These are phyloP conservation scores for Verasper variegatus DNA, from an alignment of 2,113 vertebrate species.

Conservation along the genomic window DNA sequence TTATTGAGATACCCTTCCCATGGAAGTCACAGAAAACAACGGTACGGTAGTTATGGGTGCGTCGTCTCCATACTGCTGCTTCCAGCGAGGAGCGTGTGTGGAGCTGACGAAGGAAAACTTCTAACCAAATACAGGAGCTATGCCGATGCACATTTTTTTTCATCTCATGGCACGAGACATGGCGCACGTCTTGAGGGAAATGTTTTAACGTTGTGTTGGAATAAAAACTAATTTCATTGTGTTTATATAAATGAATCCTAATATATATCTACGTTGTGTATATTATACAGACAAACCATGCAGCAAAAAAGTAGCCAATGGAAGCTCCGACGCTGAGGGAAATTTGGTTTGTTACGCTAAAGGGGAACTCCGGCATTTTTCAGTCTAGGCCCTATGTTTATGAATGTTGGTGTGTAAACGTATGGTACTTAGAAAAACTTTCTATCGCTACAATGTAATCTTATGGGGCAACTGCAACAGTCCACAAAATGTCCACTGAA, in stretches of 20 bases:
- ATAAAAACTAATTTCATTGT: conserved; percentile 56
- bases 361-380: background rate
- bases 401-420: background rate
- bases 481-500: too few species aligned
- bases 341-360: conserved; percentile 40
- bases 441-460: too few species aligned
- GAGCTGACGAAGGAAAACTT: conserved; percentile 44
- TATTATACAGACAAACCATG: conserved; percentile 62
- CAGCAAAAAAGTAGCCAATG: conserved; percentile 63
- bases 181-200: conserved; percentile 51
- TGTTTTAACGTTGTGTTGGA: conserved; percentile 61
- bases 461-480: too few species aligned
- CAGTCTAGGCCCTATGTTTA: background rate
- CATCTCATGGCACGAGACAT: conserved; percentile 52
- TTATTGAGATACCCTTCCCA: conserved; percentile 33
- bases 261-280: conserved; percentile 77
- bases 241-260: conserved; percentile 81
- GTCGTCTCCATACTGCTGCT: background rate
- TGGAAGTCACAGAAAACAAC: conserved; percentile 39
- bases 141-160: conserved; percentile 58
- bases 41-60: conserved; percentile 1
- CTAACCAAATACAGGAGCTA: conserved; percentile 75
- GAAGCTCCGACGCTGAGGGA: conserved; percentile 37
- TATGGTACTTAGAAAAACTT: too few species aligned
- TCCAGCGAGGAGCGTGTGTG: background rate